Evolutionary conservation across 1,140 invertebrate genomes (phyloP).

Genomic region (Aphelinus certus): DNA sequence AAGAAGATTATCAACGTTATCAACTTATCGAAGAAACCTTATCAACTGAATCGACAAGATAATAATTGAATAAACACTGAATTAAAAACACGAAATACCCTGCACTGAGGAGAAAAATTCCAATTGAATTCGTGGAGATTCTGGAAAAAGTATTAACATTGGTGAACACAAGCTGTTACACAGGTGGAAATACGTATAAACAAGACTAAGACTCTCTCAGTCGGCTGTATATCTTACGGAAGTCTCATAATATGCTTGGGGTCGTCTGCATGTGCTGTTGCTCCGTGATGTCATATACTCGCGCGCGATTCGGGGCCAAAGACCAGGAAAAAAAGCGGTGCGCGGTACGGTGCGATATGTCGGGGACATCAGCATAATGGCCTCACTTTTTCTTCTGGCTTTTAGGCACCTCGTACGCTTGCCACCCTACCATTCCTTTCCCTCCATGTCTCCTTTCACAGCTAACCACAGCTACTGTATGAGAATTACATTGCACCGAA

Average conservation of each 20-base stretch:
- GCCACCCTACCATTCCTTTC: background rate
- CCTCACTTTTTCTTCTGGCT: conserved; percentile 50
- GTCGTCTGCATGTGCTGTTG: conserved; percentile 40
- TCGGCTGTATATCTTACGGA: conserved; percentile 40
- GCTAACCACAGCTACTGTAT: conserved; percentile 19
- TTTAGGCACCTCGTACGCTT: conserved; percentile 47
- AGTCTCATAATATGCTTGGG: conserved; percentile 46
- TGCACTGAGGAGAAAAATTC: no score
- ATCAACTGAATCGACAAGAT: no score
- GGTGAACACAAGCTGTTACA: conserved; percentile 1
- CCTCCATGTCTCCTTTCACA: no score
- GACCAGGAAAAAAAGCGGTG: conserved; percentile 33
- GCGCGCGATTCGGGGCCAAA: conserved; percentile 48
- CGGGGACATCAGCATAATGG: conserved; percentile 51
- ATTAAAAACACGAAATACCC: no score
- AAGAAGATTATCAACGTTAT: no score
- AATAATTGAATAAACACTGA: no score
- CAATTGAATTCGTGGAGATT: background rate
- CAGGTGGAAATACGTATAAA: conserved; percentile 35
- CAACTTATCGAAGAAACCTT: no score
- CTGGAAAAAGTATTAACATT: background rate
- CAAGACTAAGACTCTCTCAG: conserved; percentile 18
- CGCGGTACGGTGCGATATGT: conserved; percentile 46
- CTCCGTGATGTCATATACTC: conserved; percentile 35
- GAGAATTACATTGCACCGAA: conserved; percentile 14